phyloP scores from a whole-genome alignment of 1,140 invertebrate genomes.

The Heliconius nattereri region DNA sequence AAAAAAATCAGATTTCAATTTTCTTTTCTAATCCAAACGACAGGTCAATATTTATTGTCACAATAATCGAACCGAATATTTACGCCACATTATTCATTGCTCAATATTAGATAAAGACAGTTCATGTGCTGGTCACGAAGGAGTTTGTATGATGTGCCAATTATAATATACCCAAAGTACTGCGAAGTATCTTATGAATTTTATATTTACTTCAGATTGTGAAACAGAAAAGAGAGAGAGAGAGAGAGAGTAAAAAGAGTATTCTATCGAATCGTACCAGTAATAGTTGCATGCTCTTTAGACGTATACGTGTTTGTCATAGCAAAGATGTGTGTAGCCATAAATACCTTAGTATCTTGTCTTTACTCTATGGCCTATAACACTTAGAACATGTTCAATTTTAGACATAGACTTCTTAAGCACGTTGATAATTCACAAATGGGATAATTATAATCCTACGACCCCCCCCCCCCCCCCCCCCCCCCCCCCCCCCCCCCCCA shows the following conservation, averaged over 20 bases:
- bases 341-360: slow-evolving; percentile 54
- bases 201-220: slow-evolving; percentile 45
- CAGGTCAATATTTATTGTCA: slow-evolving; percentile 9
- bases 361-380: slow-evolving; percentile 61
- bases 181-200: slow-evolving; percentile 59
- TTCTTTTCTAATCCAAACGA: background rate
- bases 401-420: slow-evolving; percentile 50
- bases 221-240: slow-evolving; percentile 23
- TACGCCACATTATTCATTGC: slow-evolving; percentile 41
- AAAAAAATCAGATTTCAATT: background rate
- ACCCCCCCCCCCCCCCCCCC: too few species aligned
- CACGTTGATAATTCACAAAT: slow-evolving; percentile 40
- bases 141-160: slow-evolving; percentile 62
- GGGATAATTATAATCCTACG: slow-evolving; percentile 19
- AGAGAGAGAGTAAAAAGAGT: slow-evolving; percentile 10
- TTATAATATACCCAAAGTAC: slow-evolving; percentile 44
- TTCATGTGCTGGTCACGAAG: slow-evolving; percentile 61
- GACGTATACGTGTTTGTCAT: slow-evolving; percentile 68
- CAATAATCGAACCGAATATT: slow-evolving; percentile 15
- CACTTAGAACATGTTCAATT: slow-evolving; percentile 48
- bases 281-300: slow-evolving; percentile 71
- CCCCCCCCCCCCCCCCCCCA: background rate
- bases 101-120: slow-evolving; percentile 47
- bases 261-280: slow-evolving; percentile 39
- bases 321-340: slow-evolving; percentile 69